Base-by-base conservation (phyloP, 2,888 invertebrate genomes). In the Spisula solida region DNA sequence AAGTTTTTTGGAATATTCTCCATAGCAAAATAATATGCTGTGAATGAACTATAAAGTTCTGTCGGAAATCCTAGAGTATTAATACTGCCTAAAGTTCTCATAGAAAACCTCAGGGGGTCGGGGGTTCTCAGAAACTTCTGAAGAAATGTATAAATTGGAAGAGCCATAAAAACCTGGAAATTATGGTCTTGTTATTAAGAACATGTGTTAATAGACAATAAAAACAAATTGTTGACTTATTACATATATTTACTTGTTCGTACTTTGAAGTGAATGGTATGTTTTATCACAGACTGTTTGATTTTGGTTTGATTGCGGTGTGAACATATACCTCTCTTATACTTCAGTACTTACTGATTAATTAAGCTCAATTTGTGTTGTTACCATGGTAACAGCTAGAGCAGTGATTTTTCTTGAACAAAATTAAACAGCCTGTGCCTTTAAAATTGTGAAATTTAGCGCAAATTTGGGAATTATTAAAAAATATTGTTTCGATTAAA, bases 201-300 rank as follows among this genome's bases (percentile, higher is more conserved):
- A 88, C 88, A 88, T 84, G 81, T 88, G 88, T 84, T 88, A 56
- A 88, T 81, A 75, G 81, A 55, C 75, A 75, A 66, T 85, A 85
- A 84, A 70, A 80, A 85, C 75, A 88, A 88, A 75, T 88, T 88
- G 85, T 81, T 25, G 55, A 86, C 41, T 31, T 82, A 29, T 81
- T 75, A 86, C 75, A 75, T 47, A 70, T 70, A 84, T 47, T 84
- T 82, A 25, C 16, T 12, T n/a, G 2, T 31, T 34, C 56, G 56
- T 55, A n/a, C 5, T 51, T n/a, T 48, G 84, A 51, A 84, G 75
- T 29, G 56, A 66, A 60, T 20, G 47, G n/a, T 60, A 16, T 51
- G 51, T 51, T 51, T 51, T 10, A 29, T 29, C 25, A 56, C 20
- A 56, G 34, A n/a, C 29, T 12, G 12, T 12, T 70, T 29, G 10